Evolutionary conservation across 2,797 vertebrate species (phyloP).

Genomic region (Chaetodon trifasciatus): DNA sequence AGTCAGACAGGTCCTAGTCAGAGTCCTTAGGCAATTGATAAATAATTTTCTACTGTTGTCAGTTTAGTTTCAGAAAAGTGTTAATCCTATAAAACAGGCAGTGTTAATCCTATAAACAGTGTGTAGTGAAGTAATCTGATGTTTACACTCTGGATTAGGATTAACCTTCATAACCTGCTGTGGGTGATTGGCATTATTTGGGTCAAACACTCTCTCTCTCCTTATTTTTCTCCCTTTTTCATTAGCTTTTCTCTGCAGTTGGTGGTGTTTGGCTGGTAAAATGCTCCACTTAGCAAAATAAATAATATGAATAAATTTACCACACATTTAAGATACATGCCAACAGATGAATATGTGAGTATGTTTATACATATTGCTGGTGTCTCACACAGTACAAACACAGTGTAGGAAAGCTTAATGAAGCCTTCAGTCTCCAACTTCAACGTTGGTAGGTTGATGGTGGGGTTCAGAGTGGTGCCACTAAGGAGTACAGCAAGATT

Average conservation of each 20-base stretch:
- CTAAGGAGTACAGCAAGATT: no score
- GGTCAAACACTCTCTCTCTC: constrained; percentile 3
- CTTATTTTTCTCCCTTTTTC: background rate
- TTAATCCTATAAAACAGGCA: constrained; percentile 30
- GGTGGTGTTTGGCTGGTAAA: constrained; percentile 22
- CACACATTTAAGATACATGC: background rate
- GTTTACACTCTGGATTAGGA: constrained; percentile 71
- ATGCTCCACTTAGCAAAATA: constrained; percentile 5
- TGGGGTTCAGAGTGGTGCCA: background rate
- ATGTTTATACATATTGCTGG: background rate
- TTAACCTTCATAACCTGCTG: constrained; percentile 46
- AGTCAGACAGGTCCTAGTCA: background rate
- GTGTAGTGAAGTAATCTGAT: constrained; percentile 30
- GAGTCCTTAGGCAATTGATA: background rate
- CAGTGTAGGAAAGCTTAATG: background rate
- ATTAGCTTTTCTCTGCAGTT: background rate
- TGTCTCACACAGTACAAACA: background rate
- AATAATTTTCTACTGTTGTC: background rate
- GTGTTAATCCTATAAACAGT: constrained; percentile 49
- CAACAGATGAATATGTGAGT: constrained; percentile 10
- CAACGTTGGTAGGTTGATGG: background rate
- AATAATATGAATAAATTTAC: constrained; percentile 25
- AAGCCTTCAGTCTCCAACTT: background rate
- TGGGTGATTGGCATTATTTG: constrained; percentile 30
- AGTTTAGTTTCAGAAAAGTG: constrained; percentile 7